phyloP scores from a whole-genome alignment of 2,797 vertebrate genomes.

The Silurus aristotelis region DNA sequence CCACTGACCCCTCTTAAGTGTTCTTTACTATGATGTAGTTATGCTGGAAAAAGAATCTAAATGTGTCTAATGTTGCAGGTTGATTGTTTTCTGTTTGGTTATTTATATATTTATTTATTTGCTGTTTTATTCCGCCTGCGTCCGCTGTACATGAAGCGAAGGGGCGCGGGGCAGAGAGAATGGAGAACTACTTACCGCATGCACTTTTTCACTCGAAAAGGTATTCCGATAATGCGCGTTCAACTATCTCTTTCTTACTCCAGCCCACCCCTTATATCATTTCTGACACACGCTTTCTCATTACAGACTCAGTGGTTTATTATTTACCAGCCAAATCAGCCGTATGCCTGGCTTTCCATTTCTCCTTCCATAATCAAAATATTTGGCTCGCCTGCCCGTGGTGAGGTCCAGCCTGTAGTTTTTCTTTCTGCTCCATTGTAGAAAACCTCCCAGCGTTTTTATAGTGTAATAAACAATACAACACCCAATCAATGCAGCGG shows the following conservation, averaged over 20 bases:
- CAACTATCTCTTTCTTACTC: slow-evolving; percentile 32
- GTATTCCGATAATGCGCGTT: background rate
- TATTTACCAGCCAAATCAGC: slow-evolving; percentile 19
- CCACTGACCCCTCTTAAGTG: background rate
- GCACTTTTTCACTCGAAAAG: slow-evolving; percentile 1
- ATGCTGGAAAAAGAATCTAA: no score
- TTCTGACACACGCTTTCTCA: slow-evolving; percentile 30
- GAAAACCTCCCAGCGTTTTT: slow-evolving; percentile 62
- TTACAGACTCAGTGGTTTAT: slow-evolving; percentile 26
- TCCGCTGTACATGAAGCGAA: background rate
- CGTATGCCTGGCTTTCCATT: slow-evolving; percentile 25
- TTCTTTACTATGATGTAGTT: background rate
- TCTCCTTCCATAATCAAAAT: slow-evolving; percentile 21
- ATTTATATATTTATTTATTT: background rate
- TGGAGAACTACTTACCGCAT: background rate
- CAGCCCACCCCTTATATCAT: slow-evolving; percentile 1
- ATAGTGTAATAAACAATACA: slow-evolving; percentile 69
- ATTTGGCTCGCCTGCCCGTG: slow-evolving; percentile 39
- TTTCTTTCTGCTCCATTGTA: slow-evolving; percentile 53
- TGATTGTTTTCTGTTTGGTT: background rate
- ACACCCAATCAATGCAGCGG: slow-evolving; percentile 65
- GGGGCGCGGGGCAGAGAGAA: background rate
- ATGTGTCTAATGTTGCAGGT: no score
- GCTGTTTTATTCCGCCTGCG: background rate
- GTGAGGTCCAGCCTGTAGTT: slow-evolving; percentile 46